phyloP scores from a whole-genome alignment of 2,797 vertebrate genomes.

The Notoglanidium macrostoma region DNA sequence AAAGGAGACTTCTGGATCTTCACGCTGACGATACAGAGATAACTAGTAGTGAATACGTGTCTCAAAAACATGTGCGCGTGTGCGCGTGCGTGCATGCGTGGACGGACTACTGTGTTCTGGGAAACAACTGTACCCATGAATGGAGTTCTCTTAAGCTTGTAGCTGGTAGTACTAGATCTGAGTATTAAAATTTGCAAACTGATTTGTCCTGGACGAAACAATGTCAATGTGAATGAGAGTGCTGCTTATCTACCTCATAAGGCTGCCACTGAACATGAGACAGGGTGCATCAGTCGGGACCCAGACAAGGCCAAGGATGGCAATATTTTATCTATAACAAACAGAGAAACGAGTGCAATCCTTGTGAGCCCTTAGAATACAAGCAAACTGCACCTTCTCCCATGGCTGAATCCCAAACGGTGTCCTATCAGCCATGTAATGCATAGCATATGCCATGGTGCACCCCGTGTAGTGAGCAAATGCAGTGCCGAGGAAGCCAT shows the following conservation, averaged over 20 bases:
- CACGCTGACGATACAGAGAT: not conserved
- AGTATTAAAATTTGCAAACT: not conserved
- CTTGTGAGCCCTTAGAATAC: not conserved
- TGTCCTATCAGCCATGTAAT: conserved; percentile 17
- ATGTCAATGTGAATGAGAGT: not conserved
- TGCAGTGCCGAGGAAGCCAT: not conserved
- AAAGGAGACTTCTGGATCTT: not conserved
- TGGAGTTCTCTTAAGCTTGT: not conserved
- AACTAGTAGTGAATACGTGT: not conserved
- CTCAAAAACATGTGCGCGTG: not conserved
- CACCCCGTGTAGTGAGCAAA: not conserved
- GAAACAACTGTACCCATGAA: not conserved
- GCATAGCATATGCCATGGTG: not conserved
- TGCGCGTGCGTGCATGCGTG: not conserved
- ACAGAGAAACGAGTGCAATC: not conserved
- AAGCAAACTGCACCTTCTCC: not conserved
- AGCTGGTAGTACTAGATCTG: not conserved
- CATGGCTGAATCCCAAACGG: not conserved
- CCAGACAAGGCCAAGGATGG: not conserved
- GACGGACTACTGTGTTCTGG: not conserved
- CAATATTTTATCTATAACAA: not conserved
- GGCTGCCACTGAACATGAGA: not conserved
- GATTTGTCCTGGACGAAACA: not conserved
- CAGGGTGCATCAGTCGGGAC: too few species aligned
- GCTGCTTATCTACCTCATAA: not conserved